A percentile compares a stretch with the other conserved stretches of the same genome.
Conservation (phyloP, 2,113 vertebrate genomes). For the Micromys minutus region DNA sequence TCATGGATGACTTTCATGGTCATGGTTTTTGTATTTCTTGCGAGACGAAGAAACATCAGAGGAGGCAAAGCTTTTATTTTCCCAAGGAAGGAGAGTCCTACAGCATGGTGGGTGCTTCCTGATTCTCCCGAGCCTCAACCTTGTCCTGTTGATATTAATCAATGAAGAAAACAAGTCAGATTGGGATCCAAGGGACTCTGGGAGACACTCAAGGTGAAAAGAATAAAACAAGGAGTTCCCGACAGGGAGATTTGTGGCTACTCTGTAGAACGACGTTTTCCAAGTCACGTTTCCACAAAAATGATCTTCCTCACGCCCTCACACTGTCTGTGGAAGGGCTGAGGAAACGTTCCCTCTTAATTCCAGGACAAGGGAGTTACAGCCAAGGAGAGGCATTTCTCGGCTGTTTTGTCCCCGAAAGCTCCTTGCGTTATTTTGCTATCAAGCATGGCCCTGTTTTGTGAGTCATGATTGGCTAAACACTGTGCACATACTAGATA, state of each 20-base stretch:
- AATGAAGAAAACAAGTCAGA: neutral
- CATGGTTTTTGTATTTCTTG: conserved; percentile 18
- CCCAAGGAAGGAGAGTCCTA: neutral
- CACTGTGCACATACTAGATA: neutral
- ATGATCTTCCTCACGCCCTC: neutral
- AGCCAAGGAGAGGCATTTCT: neutral
- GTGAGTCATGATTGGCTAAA: neutral
- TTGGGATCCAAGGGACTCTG: neutral
- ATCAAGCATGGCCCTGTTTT: neutral
- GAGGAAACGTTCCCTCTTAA: neutral
- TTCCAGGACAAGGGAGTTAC: neutral
- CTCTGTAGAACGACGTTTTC: neutral
- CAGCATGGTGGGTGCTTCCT: neutral
- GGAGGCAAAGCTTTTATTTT: conserved; percentile 32
- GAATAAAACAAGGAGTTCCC: neutral
- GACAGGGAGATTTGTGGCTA: neutral
- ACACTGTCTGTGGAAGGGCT: neutral
- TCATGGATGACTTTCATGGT: conserved; percentile 77
- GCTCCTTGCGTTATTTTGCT: neutral
- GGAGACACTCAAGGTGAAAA: neutral
- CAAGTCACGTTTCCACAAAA: neutral
- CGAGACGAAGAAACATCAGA: neutral
- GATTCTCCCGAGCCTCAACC: neutral
- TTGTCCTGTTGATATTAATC: neutral
- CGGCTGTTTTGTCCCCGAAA: neutral